Percentiles rank a stretch among this genome's conserved stretches.
phyloP scores from a whole-genome alignment of 35 echinoderm and acorn worm genomes.

The Ophioderma brevispina region DNA sequence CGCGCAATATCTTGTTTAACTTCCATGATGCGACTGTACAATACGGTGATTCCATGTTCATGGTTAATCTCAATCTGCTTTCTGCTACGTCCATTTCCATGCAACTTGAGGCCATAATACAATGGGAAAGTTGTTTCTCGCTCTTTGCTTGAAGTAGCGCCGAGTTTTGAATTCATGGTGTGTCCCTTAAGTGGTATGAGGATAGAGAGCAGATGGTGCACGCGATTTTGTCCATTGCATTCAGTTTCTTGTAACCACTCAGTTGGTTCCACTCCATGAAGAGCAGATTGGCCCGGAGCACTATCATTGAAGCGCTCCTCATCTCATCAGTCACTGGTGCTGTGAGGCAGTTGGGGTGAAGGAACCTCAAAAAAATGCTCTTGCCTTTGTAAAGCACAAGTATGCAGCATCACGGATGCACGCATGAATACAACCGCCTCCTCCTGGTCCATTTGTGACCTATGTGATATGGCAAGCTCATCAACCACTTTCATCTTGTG shows the following conservation, averaged over 20 bases:
- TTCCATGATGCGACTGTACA: neutral
- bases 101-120: no score
- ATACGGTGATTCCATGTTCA: neutral
- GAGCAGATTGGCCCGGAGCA: constrained; percentile 25
- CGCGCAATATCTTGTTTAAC: neutral
- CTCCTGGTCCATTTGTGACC: no score
- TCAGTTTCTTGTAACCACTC: neutral
- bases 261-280: neutral
- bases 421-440: no score
- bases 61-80: no score
- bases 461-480: neutral
- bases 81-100: no score
- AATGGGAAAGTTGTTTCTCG: constrained; percentile 5
- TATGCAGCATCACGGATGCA: neutral
- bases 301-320: neutral
- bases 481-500: neutral
- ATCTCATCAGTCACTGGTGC: neutral
- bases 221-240: neutral
- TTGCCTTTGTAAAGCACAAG: constrained; percentile 7
- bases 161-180: constrained; percentile 22
- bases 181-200: neutral
- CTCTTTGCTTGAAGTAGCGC: constrained; percentile 17
- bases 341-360: constrained; percentile 24
- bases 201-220: constrained; percentile 18
- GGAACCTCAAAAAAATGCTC: constrained; percentile 4